Evolutionary conservation across 1,140 invertebrate species (phyloP), one percentile per base, ranked within the genome.

Genomic region (Bombus superbus): DNA sequence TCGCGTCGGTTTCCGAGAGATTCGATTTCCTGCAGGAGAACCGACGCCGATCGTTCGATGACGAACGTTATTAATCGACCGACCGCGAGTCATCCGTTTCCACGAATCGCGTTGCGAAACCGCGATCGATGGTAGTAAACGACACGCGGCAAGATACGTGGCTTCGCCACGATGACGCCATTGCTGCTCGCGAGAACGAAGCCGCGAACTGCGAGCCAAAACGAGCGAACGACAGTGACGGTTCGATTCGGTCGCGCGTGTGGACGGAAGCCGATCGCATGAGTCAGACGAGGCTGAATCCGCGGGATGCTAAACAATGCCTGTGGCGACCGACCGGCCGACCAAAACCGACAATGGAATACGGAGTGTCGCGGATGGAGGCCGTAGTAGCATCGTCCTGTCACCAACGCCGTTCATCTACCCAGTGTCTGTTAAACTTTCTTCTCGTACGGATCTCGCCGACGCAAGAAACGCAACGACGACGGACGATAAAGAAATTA

Each of bases 251-350:
- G 53, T 71, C 44, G 66, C 69, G 81, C 77, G 88, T 38, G 68
- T 25, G 68, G 84, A 90, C 91, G 93, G 91, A 93, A 93, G 92
- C 91, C 87, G 86, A 93, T 93, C 86, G 87, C 89, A 85, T 92
- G 93, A 94, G 92, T 94, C 93, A 94, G 88, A 91, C 88, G 81
- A 76, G 72, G 80, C 82, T 87, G 90, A 93, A 93, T 91, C 78
- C 87, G 87, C 90, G 91, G 83, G 88, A 90, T 87, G 85, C 79
- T 90, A 92, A 93, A 94, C 92, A 94, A 94, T 93, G 90, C 87
- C 88, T 80, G 18, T 53, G 8, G 18, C 47, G 47, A 69, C 25
- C 69, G 13, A 44, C n/a, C 71, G 74, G 83, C 81, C 86, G 80
- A 86, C 84, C 88, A 86, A 90, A 91, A 91, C 87, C 91, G 91